A percentile compares a stretch with the other conserved stretches of the same genome.
These are phyloP conservation scores for Chymomyza caudatula DNA, from an alignment of 2,888 invertebrate species.

Conservation along the genomic window DNA sequence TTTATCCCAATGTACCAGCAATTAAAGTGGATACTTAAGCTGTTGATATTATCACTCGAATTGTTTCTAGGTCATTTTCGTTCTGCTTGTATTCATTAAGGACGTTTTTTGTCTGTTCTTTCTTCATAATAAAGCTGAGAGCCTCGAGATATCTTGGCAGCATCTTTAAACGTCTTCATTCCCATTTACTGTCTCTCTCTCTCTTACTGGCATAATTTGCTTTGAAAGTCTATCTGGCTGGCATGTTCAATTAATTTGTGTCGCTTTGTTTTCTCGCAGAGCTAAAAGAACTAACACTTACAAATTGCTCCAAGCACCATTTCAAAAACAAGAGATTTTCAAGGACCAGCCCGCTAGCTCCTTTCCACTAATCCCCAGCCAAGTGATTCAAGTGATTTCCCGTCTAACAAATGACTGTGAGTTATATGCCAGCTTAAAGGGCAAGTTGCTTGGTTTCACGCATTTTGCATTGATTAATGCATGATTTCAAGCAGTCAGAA, in stretches of 20 bases:
- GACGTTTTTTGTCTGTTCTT: background rate
- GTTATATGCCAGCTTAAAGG: background rate
- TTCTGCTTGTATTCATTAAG: background rate
- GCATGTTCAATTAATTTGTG: slow-evolving; percentile 42
- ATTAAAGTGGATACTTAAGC: background rate
- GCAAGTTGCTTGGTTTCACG: background rate
- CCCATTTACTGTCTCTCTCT: background rate
- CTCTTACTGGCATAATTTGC: background rate
- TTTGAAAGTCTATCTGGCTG: background rate
- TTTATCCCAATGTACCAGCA: background rate
- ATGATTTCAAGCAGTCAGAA: background rate
- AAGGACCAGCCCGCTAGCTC: slow-evolving; percentile 16
- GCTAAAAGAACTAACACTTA: background rate
- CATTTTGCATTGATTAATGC: background rate
- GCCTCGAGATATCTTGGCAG: background rate
- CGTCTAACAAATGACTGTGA: slow-evolving; percentile 36
- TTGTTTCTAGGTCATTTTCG: background rate
- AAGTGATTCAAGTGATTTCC: slow-evolving; percentile 9
- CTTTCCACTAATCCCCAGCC: background rate
- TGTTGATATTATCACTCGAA: background rate
- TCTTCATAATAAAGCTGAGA: background rate
- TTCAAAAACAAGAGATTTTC: background rate
- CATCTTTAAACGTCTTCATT: background rate
- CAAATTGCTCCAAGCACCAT: background rate
- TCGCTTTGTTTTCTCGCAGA: slow-evolving; percentile 4